Conservation (phyloP, 2,113 vertebrate species). For the Vireo altiloquus region DNA sequence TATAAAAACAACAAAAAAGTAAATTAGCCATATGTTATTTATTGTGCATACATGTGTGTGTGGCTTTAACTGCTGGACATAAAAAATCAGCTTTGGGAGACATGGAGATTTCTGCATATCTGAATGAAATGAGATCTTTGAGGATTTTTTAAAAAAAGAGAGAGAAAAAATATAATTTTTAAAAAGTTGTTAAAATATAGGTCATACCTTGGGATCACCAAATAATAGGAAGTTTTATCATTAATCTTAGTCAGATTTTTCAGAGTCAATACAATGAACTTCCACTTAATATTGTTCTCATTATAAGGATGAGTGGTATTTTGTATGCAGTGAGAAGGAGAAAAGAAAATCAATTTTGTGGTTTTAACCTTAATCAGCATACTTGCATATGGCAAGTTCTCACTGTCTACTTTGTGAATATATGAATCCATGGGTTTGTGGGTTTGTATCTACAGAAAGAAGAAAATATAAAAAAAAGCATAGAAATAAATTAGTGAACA, state of each 20-base stretch:
- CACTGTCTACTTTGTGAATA: not conserved
- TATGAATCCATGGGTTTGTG: not conserved
- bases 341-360: not conserved
- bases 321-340: not conserved
- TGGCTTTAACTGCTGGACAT: not conserved
- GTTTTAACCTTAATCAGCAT: not conserved
- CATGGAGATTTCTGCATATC: not conserved
- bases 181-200: not conserved
- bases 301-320: not conserved
- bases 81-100: not conserved
- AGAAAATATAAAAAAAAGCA: not conserved
- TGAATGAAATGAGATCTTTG: not conserved
- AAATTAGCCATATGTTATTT: not conserved
- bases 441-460: not conserved
- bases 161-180: not conserved
- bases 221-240: not conserved
- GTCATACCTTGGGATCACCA: not conserved
- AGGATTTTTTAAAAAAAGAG: not conserved
- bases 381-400: not conserved
- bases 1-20: not conserved
- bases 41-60: not conserved
- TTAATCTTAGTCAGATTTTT: not conserved
- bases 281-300: not conserved
- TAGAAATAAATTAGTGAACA: not conserved
- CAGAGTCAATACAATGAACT: not conserved